Evolutionary conservation across 2,888 invertebrate species (phyloP).

Genomic region (Eristalis intricaria): DNA sequence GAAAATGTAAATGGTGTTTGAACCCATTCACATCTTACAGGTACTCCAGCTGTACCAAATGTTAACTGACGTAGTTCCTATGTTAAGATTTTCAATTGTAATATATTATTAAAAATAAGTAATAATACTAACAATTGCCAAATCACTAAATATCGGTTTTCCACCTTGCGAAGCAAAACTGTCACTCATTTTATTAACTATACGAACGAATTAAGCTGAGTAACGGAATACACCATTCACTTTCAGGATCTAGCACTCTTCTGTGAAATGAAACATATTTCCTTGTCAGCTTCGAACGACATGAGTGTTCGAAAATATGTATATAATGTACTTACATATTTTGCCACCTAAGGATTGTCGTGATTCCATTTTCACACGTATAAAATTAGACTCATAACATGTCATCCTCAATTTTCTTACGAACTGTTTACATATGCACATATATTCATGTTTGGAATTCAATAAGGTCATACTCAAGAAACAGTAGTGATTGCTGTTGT

Average conservation of each 20-base stretch:
- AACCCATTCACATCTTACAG: constrained; percentile 88
- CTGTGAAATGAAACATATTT: constrained; percentile 25
- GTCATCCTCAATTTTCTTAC: constrained; percentile 19
- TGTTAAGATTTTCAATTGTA: not conserved
- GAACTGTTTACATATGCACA: constrained; percentile 11
- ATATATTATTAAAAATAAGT: constrained; percentile 6
- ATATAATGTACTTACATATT: not conserved
- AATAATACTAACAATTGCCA: constrained; percentile 84
- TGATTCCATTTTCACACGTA: constrained; percentile 60
- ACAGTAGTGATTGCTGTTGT: constrained; percentile 23
- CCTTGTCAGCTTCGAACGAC: not conserved
- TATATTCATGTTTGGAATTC: constrained; percentile 43
- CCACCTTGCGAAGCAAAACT: constrained; percentile 83
- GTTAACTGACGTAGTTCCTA: constrained; percentile 85
- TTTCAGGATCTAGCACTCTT: constrained; percentile 21
- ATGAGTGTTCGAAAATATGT: not conserved
- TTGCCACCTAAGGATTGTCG: constrained; percentile 41
- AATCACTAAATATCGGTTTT: constrained; percentile 85
- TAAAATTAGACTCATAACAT: constrained; percentile 43
- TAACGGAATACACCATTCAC: constrained; percentile 13
- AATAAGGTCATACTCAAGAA: constrained; percentile 36
- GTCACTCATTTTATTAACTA: constrained; percentile 74
- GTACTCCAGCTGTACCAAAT: constrained; percentile 86
- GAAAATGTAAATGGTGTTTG: constrained; percentile 86
- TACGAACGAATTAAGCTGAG: constrained; percentile 57